Evolutionary conservation across 2,888 invertebrate species (phyloP), one percentile per base, ranked within the genome.

Genomic region (Ophion slaviceki): DNA sequence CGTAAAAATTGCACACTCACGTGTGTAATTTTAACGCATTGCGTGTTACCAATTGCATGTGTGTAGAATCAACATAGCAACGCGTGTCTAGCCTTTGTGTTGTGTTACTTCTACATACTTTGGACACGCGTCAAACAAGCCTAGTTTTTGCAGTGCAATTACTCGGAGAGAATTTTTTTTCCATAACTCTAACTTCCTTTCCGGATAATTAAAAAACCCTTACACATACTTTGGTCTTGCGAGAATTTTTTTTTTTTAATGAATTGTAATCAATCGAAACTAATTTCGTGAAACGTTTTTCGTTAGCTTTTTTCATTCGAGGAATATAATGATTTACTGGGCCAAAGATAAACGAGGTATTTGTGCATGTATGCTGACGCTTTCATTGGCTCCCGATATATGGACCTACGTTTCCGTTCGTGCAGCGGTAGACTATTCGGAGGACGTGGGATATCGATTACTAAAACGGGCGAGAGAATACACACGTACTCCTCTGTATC

Each of bases 401-500:
- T 32, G 75, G 45, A 47, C n/a, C 36, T 59, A 59, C 53, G 61
- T 82, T 32, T 32, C 53, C 64, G 32, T 45, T 76, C 24, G 40
- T 17, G 47, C 47, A 66, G 64, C n/a, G 14, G 68, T 28, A 47
- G 64, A 70, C 75, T 68, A 80, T 84, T 61, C 66, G 66, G 71
- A 70, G 76, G n/a, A 80, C 76, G 80, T 77, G 59, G 76, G 61
- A 84, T 84, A 84, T 84, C 84, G 84, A 84, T 84, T 84, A 71
- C 80, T 61, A 66, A 77, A 84, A 47, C 76, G 32, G 66, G 24
- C 36, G 59, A 67, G 81, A 75, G 72, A 80, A 71, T 61, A 45
- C 24, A 47, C 68, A 32, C 67, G 57, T 80, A 28, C 14, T 64
- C 59, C 71, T 53, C 53, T 57, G 66, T 62, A 77, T 76, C 68